Evolutionary conservation across 2,113 vertebrate genomes (phyloP), one percentile per base, ranked within the genome.

Genomic region (Syngnathoides biaculeatus): DNA sequence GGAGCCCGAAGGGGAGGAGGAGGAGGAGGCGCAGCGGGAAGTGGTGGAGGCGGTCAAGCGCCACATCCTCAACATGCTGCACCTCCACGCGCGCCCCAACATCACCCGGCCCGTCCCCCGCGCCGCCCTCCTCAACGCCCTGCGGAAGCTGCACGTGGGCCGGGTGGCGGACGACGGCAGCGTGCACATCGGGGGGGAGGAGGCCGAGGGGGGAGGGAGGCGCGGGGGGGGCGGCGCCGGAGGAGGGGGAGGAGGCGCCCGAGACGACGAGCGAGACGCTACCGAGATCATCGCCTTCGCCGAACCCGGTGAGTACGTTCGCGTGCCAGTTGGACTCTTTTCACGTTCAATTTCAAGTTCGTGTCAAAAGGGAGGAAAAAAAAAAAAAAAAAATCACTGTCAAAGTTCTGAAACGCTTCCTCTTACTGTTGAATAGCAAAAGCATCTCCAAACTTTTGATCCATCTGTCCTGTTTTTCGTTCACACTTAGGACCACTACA

Each of bases 241-340:
- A 82, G 94, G 70, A 22, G 80, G 94, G 94, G 90, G 94, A 93
- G 88, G 92, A 92, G 76, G 22, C 1, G 26, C 0, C 9, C 82
- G 55, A 64, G 84, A 82, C 43, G 84, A 89, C 8, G 61, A 68
- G 0, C 80, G 94, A 70, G 95, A 96, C 89, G 94, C 95, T 17
- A 97, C 95, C 1, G 97, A 99, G 92, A 96, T 99, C 90, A 98
- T 99, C 92, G 97, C 95, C 72, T 99, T 99, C 67, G 96, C 97
- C 0, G 97, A 99, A 75, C 81, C 89, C 47, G 91, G 92, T 93
- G 77, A 90, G 92, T n/a, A n/a, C n/a, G n/a, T n/a, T n/a, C n/a
- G n/a, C n/a, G n/a, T n/a, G n/a, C n/a, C n/a, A n/a, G n/a, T n/a
- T n/a, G n/a, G n/a, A n/a, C n/a, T n/a, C n/a, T n/a, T n/a, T n/a